Evolutionary conservation across 2,888 invertebrate genomes (phyloP).

Genomic region (Tricholauxania praeusta): DNA sequence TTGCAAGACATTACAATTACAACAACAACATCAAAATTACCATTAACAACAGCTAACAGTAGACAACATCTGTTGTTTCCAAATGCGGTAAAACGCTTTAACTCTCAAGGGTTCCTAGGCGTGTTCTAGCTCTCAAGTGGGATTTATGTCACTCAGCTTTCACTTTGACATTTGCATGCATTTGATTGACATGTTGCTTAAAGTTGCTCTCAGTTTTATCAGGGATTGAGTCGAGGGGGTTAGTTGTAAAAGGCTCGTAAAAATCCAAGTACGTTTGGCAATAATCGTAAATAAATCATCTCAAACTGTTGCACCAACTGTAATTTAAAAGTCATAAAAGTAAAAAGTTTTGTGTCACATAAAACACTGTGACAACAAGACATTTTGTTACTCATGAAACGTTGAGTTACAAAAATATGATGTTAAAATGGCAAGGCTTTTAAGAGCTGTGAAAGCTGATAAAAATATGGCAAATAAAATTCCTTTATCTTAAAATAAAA

Average conservation of each 20-base stretch:
- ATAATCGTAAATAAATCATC: constrained; percentile 16
- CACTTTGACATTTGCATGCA: constrained; percentile 61
- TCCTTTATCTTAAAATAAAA: too few relatives aligned
- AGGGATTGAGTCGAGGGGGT: too few relatives aligned
- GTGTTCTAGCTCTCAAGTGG: constrained; percentile 56
- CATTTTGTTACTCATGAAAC: too few relatives aligned
- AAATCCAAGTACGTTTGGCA: constrained; percentile 19
- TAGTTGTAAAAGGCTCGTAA: constrained; percentile 3
- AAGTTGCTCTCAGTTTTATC: neutral
- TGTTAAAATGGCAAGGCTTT: too few relatives aligned
- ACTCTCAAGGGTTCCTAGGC: constrained; percentile 58
- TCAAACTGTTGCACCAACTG: neutral
- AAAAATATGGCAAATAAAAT: too few relatives aligned
- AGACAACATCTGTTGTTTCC: constrained; percentile 31
- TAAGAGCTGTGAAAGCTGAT: too few relatives aligned
- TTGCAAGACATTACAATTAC: neutral
- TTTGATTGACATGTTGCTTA: constrained; percentile 60
- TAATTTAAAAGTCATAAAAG: too few relatives aligned
- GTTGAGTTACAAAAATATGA: too few relatives aligned
- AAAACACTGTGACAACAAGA: too few relatives aligned
- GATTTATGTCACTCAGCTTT: constrained; percentile 61
- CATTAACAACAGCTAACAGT: neutral
- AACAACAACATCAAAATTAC: neutral
- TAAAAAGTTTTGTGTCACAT: too few relatives aligned
- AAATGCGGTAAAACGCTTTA: constrained; percentile 62